phyloP scores from a whole-genome alignment of 2,113 vertebrate genomes.

The Pavo muticus region DNA sequence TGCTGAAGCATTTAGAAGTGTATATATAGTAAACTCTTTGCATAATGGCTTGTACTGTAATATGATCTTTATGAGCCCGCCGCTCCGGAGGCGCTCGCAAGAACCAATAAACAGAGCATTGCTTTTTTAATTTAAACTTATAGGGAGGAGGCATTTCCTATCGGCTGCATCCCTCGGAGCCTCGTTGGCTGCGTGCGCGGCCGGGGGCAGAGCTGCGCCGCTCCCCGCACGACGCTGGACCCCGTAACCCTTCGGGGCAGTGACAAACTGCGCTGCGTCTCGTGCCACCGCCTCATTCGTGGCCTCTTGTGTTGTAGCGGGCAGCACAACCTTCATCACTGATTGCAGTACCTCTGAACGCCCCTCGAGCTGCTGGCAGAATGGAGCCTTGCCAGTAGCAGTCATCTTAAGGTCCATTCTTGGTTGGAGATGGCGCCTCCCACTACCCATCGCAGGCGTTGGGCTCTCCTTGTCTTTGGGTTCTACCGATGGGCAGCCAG shows the following conservation, averaged over 20 bases:
- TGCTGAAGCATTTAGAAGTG: conserved; percentile 76
- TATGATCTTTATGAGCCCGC: conserved; percentile 74
- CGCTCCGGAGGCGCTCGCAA: conserved; percentile 21
- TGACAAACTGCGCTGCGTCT: not conserved
- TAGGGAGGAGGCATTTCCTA: conserved; percentile 37
- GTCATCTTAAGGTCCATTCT: not conserved
- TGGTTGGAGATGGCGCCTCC: not conserved
- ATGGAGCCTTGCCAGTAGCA: conserved; percentile 21
- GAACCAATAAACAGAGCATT: conserved; percentile 59
- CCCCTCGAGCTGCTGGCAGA: conserved; percentile 18
- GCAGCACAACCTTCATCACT: conserved; percentile 31
- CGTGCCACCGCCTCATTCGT: not conserved
- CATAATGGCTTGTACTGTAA: conserved; percentile 74
- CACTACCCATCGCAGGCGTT: not conserved
- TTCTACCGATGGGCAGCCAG: not conserved
- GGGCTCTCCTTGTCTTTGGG: accelerated
- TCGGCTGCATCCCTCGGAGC: not conserved
- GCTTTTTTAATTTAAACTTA: conserved; percentile 78
- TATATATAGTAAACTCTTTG: conserved; percentile 66
- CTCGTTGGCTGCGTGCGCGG: not conserved
- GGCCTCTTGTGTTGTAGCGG: not conserved
- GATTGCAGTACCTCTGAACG: conserved; percentile 32
- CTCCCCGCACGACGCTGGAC: too few relatives aligned
- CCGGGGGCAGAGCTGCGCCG: too few relatives aligned
- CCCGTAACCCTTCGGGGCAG: not conserved